phyloP scores from a whole-genome alignment of 2,888 invertebrate genomes.

The Harpalus rufipes region DNA sequence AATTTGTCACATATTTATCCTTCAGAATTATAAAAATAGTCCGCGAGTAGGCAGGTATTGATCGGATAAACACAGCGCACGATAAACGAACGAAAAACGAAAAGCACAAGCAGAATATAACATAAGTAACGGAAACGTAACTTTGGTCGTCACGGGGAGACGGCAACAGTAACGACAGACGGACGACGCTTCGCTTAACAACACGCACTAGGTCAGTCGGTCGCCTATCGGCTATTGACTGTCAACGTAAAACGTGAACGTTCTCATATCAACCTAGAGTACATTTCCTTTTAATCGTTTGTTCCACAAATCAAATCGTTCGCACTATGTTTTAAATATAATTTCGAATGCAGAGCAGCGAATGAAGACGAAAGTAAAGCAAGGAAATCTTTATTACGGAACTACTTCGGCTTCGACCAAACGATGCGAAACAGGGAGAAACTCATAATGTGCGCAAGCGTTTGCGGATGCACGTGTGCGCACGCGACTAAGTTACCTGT shows the following conservation, averaged over 20 bases:
- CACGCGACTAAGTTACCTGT: conserved; percentile 53
- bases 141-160: conserved; percentile 18
- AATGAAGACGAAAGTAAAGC: conserved; percentile 33
- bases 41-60: conserved; percentile 65
- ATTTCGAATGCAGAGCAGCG: background rate
- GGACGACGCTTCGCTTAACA: background rate
- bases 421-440: conserved; percentile 56
- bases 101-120: conserved; percentile 52
- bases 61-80: conserved; percentile 64
- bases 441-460: conserved; percentile 51
- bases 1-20: conserved; percentile 62
- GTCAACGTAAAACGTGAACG: background rate
- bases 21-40: conserved; percentile 66
- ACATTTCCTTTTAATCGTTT: background rate
- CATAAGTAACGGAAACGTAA: conserved; percentile 22
- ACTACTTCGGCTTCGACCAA: conserved; percentile 48
- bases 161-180: background rate
- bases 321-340: conserved; percentile 28
- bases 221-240: conserved; percentile 15
- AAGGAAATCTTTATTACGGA: conserved; percentile 58
- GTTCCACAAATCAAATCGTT: background rate
- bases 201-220: conserved; percentile 48
- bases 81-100: conserved; percentile 60
- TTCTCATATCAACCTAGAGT: background rate
- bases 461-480: conserved; percentile 39